A percentile compares a stretch with the other conserved stretches of the same genome.
These are phyloP conservation scores for Sinohyriopsis cumingii DNA, from an alignment of 2,888 invertebrate species.

Conservation along the genomic window DNA sequence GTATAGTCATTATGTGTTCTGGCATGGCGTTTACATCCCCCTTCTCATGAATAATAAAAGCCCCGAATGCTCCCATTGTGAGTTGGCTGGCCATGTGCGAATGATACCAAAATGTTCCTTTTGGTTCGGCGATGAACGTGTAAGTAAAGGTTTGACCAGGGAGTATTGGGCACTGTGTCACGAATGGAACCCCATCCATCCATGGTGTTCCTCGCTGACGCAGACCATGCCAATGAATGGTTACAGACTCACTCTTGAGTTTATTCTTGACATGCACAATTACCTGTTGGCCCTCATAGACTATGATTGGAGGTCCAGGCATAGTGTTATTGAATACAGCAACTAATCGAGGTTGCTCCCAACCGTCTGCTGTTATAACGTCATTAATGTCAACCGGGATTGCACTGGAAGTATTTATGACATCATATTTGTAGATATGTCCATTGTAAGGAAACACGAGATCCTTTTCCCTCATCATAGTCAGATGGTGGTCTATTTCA, in stretches of 20 bases:
- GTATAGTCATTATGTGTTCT: conserved; percentile 28
- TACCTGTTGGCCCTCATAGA: conserved; percentile 37
- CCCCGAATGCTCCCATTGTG: conserved; percentile 41
- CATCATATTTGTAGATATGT: conserved; percentile 23
- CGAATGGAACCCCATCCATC: conserved; percentile 50
- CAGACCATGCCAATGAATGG: conserved; percentile 52
- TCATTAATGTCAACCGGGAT: conserved; percentile 12
- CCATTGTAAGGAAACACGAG: conserved; percentile 14
- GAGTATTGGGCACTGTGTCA: conserved; percentile 52
- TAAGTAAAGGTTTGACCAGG: conserved; percentile 47
- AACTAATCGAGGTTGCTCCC: conserved; percentile 20
- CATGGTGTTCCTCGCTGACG: conserved; percentile 35
- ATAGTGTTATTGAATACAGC: conserved; percentile 43
- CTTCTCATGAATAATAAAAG: conserved; percentile 43
- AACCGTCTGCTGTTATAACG: conserved; percentile 51
- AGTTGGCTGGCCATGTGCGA: conserved; percentile 44
- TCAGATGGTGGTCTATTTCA: conserved; percentile 13
- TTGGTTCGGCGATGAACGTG: conserved; percentile 29
- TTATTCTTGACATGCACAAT: conserved; percentile 36
- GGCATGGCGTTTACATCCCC: conserved; percentile 4
- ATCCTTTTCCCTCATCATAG: conserved; percentile 14
- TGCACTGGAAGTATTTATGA: conserved; percentile 11
- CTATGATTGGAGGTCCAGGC: conserved; percentile 55
- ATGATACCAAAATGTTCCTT: conserved; percentile 51
- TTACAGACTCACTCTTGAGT: conserved; percentile 32